phyloP scores from a whole-genome alignment of 2,113 vertebrate species.

The Triplophysa tibetana region DNA sequence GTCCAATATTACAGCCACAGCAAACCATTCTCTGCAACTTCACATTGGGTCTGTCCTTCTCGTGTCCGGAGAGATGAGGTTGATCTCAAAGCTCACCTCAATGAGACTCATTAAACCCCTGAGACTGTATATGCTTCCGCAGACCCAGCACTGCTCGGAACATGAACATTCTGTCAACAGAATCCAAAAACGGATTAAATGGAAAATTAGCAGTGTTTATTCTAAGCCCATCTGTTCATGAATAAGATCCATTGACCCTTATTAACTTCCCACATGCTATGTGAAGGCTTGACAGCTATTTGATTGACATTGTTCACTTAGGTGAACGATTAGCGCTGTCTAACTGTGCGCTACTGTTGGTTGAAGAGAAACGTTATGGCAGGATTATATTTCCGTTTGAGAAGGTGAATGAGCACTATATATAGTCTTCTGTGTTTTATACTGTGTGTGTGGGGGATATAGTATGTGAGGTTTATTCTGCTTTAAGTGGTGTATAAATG shows the following conservation, averaged over 20 bases:
- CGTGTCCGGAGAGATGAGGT: neutral
- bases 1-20: neutral
- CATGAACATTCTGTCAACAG: slow-evolving; percentile 57
- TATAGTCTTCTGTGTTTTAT: neutral
- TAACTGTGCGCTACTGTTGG: neutral
- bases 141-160: slow-evolving; percentile 28
- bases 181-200: slow-evolving; percentile 46
- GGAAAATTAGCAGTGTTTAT: slow-evolving; percentile 32
- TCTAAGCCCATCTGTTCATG: slow-evolving; percentile 33
- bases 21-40: neutral
- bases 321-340: neutral
- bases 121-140: neutral
- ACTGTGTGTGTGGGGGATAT: neutral
- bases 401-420: neutral
- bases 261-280: slow-evolving; percentile 34
- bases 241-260: slow-evolving; percentile 22
- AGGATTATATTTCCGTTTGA: neutral
- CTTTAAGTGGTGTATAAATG: slow-evolving; percentile 40
- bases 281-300: slow-evolving; percentile 18
- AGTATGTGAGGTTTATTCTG: slow-evolving; percentile 15
- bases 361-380: neutral
- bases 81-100: slow-evolving; percentile 8
- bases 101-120: neutral
- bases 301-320: slow-evolving; percentile 26
- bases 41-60: neutral